A percentile compares a stretch with the other conserved stretches of the same genome.
Conservation (phyloP, 2,113 vertebrate species). For the Cyanoliseus patagonus region DNA sequence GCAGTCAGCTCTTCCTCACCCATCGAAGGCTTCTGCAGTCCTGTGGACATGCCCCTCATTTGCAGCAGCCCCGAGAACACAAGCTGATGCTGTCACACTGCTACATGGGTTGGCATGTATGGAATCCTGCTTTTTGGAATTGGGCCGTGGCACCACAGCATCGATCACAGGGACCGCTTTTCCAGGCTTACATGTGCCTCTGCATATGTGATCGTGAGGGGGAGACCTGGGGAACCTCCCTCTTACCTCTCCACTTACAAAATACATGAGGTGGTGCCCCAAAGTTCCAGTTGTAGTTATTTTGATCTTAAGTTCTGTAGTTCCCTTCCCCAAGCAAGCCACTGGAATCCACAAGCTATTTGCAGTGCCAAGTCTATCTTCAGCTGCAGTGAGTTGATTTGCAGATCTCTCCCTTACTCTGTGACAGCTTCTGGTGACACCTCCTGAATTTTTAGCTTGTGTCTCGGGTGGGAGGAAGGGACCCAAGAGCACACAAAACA, state of each 20-base stretch:
- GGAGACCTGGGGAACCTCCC: background rate
- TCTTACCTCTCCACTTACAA: background rate
- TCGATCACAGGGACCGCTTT: background rate
- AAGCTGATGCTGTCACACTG: fast-evolving
- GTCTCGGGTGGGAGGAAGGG: background rate
- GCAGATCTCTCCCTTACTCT: background rate
- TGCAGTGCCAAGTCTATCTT: background rate
- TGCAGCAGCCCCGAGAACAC: fast-evolving
- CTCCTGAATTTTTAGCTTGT: background rate
- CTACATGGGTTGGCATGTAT: background rate
- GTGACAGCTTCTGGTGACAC: background rate
- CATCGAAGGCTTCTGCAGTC: background rate
- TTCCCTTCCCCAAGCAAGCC: background rate
- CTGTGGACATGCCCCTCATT: background rate
- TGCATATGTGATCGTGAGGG: background rate
- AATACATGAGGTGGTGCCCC: background rate
- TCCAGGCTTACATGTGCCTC: background rate
- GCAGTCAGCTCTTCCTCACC: background rate
- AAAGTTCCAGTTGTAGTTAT: background rate
- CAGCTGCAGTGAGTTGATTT: background rate
- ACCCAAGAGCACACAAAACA: background rate
- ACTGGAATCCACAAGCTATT: background rate
- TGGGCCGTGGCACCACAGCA: background rate
- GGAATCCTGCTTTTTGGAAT: background rate
- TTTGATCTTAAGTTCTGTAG: background rate